Evolutionary conservation across 92 coral and sea anemone species (phyloP), one percentile per base, ranked within the genome.

Genomic region (Phymanthus crucifer): DNA sequence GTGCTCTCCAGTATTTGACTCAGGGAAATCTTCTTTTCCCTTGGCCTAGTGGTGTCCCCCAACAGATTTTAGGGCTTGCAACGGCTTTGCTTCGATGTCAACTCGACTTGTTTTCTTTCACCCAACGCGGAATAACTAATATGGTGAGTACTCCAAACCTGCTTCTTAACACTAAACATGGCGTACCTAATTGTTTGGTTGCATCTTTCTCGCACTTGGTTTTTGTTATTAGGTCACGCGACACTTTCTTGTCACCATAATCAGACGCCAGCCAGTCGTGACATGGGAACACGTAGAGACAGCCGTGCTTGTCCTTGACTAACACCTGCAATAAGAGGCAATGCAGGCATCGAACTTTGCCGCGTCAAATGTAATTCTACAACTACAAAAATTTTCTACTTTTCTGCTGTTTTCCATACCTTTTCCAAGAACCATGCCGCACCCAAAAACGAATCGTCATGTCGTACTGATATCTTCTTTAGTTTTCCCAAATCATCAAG

Each of bases 371-470:
- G n/a, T n/a, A n/a, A n/a, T n/a, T n/a, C n/a, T n/a, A n/a, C n/a
- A n/a, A n/a, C n/a, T n/a, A n/a, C n/a, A n/a, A n/a, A n/a, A n/a
- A n/a, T n/a, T n/a, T n/a, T n/a, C n/a, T n/a, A n/a, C n/a, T 43
- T 43, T 17, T 9, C 1, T 9, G 48, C 48, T 43, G 48, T 43
- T 43, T 43, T 43, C 18, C 17, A 43, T 72, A 93, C 99, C 99
- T 93, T 93, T 73, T 95, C 98, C 32, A 95, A 85, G 75, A 82
- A 95, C 99, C 99, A 95, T 10, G 94, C 98, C 17, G 99, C 89
- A 1, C 99, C 99, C 71, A 95, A 90, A 96, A 96, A 95, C 40
- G 89, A 93, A 83, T 93, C 87, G 61, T 95, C 99, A 66, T 95
- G 99, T 18, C 99, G 87, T 37, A 95, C 88, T 6, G 78, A 80